phyloP scores from a whole-genome alignment of 2,797 vertebrate genomes.

The Rhabdophis nuchalis region DNA sequence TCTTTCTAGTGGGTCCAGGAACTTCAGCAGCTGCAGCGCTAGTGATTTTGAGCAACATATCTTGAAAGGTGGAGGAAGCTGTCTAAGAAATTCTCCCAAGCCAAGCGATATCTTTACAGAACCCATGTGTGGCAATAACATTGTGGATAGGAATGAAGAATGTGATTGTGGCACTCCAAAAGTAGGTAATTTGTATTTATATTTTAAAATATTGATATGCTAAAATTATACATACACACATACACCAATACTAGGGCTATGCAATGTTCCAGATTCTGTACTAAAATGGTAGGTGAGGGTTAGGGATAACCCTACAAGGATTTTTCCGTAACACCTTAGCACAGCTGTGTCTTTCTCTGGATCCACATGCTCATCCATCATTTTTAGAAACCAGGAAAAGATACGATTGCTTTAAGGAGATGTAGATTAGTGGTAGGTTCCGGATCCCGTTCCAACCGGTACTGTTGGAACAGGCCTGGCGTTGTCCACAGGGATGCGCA shows the following conservation, averaged over 20 bases:
- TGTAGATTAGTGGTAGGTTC: no score
- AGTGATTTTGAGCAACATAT: constrained; percentile 78
- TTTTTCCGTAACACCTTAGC: not conserved
- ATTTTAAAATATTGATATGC: not conserved
- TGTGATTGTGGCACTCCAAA: constrained; percentile 84
- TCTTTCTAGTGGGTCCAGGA: constrained; percentile 67
- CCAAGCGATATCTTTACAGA: constrained; percentile 66
- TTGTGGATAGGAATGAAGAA: constrained; percentile 78
- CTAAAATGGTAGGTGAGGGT: not conserved
- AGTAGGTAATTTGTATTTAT: constrained; percentile 62
- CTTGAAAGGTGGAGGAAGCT: constrained; percentile 74
- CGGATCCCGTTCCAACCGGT: no score
- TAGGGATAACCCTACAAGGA: not conserved
- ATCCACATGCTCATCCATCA: not conserved
- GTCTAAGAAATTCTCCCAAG: constrained; percentile 80
- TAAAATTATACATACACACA: not conserved
- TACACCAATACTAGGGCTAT: not conserved
- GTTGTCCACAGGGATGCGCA: no score
- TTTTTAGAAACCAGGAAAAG: not conserved
- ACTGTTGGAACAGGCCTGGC: no score
- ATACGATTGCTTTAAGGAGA: not conserved
- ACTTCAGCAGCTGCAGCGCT: constrained; percentile 82
- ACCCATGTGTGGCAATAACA: constrained; percentile 80
- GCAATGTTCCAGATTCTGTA: not conserved
- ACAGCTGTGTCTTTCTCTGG: not conserved